Conservation (phyloP, 2,797 vertebrate species). For the Chlorospingus semifuscus region DNA sequence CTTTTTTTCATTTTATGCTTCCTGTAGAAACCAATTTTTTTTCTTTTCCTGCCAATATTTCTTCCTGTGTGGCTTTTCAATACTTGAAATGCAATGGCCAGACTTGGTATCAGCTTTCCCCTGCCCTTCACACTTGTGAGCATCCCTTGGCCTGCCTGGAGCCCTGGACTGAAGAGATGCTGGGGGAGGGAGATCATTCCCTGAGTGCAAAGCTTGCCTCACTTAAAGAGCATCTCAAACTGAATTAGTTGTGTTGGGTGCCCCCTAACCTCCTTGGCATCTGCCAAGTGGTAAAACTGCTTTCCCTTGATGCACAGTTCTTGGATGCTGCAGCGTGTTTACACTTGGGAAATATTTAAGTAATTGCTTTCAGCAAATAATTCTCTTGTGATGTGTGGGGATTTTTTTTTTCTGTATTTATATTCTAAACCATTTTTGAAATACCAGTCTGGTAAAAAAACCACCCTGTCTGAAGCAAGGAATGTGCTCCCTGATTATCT, state of each 20-base stretch:
- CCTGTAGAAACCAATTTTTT: neutral
- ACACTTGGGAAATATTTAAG: neutral
- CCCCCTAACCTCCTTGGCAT: neutral
- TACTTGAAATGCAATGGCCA: neutral
- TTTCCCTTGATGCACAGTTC: neutral
- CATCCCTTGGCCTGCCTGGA: neutral
- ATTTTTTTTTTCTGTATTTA: neutral
- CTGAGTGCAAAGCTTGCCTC: neutral
- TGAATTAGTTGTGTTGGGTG: neutral
- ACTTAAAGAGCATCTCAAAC: neutral
- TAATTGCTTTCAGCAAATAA: slow-evolving; percentile 1
- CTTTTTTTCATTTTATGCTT: neutral
- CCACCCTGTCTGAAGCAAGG: neutral
- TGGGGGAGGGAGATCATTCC: neutral
- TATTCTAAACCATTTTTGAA: neutral
- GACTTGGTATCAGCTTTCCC: neutral
- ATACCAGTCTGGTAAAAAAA: neutral
- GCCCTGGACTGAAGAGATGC: neutral
- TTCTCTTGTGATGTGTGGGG: neutral
- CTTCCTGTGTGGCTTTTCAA: neutral
- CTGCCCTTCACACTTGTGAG: neutral
- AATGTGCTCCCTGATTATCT: neutral
- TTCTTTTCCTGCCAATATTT: neutral
- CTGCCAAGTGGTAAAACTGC: neutral
- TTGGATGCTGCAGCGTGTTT: neutral